Evolutionary conservation across 2,797 vertebrate genomes (phyloP), one percentile per base, ranked within the genome.

Genomic region (Luscinia megarhynchos): DNA sequence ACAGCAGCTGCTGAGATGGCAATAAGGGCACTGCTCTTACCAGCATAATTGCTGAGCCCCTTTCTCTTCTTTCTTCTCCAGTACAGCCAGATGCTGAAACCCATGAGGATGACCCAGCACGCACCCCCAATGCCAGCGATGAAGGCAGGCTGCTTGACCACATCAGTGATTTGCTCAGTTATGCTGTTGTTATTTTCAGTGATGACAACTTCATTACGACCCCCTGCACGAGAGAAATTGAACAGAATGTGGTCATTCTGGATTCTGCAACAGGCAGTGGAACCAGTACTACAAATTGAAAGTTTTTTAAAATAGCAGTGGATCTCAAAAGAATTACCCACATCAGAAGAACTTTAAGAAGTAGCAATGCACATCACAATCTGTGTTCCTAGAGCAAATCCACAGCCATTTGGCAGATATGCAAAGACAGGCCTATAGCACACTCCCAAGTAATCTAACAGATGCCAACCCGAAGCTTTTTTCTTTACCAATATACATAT

Each of bases 61-160:
- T 99, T 99, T 97, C 99, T 99, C 98, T 99, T 99, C 99, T 99
- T 99, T 95, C 99, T 99, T 96, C 99, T 97, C 99, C 99, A 99
- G 96, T 99, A 99, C 2, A 99, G 98, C 99, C 99, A 99, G 98
- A 99, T 99, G 98, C 99, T 99, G 98, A 99, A 99, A 81, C 99
- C 99, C 99, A 99, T 99, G 93, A 99, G 98, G 97, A 99, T 99
- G 96, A 99, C 99, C 99, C 99, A 99, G 96, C 99, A 99, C 38
- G 99, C 99, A 32, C 99, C 99, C 90, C 99, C 99, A 10, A 99
- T 99, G 62, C 99, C 99, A 19, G 99, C 99, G 76, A 99, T 99
- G 94, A 99, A 99, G 79, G 99, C 99, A 40, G 99, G 99, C 95
- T 99, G 99, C 96, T 99, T 99, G 94, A 99, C 99, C 96, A 99